Conservation (phyloP, 2,888 invertebrate species). For the Cecidostiba fungosa region DNA sequence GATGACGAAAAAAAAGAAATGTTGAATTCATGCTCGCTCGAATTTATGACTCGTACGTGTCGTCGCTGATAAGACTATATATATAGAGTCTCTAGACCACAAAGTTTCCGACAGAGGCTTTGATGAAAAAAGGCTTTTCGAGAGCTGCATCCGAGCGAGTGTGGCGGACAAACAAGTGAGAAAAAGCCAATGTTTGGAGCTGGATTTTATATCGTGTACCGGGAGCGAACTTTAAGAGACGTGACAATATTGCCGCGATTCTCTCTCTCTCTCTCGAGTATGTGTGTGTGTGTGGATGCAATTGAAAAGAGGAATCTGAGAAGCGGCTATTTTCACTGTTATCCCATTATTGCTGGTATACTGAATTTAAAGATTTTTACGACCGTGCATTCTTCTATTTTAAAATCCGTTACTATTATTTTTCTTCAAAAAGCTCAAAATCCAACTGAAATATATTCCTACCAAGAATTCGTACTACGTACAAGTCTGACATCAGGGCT, state of each 20-base stretch:
- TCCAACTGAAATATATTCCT: too few relatives aligned
- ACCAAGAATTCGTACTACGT: too few relatives aligned
- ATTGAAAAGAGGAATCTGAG: background rate
- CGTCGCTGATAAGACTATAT: background rate
- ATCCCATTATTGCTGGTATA: too few relatives aligned
- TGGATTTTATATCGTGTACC: background rate
- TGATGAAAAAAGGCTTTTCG: conserved; percentile 4
- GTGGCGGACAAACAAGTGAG: background rate
- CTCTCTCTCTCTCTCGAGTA: background rate
- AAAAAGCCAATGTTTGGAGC: background rate
- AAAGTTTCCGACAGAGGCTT: background rate
- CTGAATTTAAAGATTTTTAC: too few relatives aligned
- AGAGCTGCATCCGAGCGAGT: background rate
- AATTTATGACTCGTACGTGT: background rate
- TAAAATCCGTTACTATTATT: too few relatives aligned
- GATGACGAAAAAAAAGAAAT: background rate
- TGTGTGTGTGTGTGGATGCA: background rate
- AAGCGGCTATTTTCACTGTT: too few relatives aligned
- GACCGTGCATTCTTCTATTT: too few relatives aligned
- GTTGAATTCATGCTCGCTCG: background rate
- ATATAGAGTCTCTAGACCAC: too few relatives aligned
- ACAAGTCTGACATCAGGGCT: too few relatives aligned
- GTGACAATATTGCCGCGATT: conserved; percentile 45
- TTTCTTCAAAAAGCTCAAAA: too few relatives aligned
- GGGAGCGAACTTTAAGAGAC: background rate